Conservation (phyloP, 2,797 vertebrate genomes). For the Podarcis siculus region DNA sequence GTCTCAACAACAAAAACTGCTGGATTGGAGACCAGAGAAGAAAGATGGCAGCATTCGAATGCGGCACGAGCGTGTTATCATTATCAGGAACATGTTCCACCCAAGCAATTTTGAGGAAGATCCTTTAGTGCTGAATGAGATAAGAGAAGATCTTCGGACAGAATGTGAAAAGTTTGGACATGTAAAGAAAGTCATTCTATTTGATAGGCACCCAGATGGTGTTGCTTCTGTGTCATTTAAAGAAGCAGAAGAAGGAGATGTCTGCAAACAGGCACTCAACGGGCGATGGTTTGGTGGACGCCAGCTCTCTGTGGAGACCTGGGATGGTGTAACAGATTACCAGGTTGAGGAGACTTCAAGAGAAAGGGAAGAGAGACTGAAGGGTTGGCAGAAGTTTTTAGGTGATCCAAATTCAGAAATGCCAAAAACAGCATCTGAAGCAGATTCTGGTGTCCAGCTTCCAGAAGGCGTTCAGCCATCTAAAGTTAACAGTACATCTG, state of each 20-base stretch:
- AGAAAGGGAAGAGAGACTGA: conserved; percentile 94
- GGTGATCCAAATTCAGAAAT: conserved; percentile 66
- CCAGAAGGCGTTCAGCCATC: conserved; percentile 60
- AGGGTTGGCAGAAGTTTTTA: conserved; percentile 89
- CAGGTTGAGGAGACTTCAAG: conserved; percentile 96
- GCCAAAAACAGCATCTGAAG: conserved; percentile 62
- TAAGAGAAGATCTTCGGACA: conserved; percentile 91
- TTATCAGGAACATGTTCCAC: conserved; percentile 98
- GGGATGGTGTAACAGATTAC: conserved; percentile 94
- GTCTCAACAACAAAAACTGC: conserved; percentile 94
- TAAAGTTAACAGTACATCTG: conserved; percentile 48
- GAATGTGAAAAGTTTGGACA: conserved; percentile 97
- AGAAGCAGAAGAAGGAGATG: conserved; percentile 87
- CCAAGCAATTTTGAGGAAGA: conserved; percentile 67
- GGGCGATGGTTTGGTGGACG: conserved; percentile 96
- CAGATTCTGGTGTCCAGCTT: conserved; percentile 55
- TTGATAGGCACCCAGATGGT: conserved; percentile 94
- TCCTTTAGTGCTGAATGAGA: conserved; percentile 94
- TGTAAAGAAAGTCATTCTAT: conserved; percentile 95
- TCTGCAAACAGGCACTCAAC: conserved; percentile 85
- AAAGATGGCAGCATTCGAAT: conserved; percentile 81
- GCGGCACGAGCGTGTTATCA: conserved; percentile 91
- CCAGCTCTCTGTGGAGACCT: conserved; percentile 86
- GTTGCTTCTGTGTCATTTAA: conserved; percentile 94
- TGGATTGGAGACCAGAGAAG: conserved; percentile 90